These are phyloP conservation scores for Cydia amplana DNA, from an alignment of 1,140 invertebrate genomes.

Conservation along the genomic window DNA sequence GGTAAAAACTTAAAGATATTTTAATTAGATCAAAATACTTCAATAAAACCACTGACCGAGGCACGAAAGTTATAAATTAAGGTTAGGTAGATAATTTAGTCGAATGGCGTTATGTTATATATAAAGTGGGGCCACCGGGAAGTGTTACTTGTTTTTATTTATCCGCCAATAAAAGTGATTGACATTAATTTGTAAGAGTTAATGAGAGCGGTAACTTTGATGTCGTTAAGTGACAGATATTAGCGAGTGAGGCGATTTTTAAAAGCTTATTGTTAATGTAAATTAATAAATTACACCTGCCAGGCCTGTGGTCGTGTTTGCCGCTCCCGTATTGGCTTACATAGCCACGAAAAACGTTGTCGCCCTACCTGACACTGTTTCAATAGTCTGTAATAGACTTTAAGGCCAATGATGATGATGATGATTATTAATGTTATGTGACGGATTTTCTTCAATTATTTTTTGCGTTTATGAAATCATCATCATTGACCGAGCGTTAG, in stretches of 20 bases:
- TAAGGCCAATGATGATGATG: too few relatives aligned
- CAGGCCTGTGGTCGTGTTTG: too few relatives aligned
- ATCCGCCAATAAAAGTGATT: slow-evolving; percentile 72
- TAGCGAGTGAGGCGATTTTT: neutral
- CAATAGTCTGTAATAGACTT: too few relatives aligned
- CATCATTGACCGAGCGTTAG: too few relatives aligned
- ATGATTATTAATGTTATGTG: too few relatives aligned
- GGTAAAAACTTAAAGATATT: slow-evolving; percentile 51
- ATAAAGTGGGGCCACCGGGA: slow-evolving; percentile 41
- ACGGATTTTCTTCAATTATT: too few relatives aligned
- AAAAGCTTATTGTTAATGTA: too few relatives aligned
- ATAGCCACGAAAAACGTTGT: too few relatives aligned
- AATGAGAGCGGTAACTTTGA: slow-evolving; percentile 45
- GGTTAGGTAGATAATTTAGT: slow-evolving; percentile 36
- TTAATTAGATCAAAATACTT: slow-evolving; percentile 71
- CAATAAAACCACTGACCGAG: slow-evolving; percentile 58
- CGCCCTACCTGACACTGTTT: too few relatives aligned
- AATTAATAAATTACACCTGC: too few relatives aligned
- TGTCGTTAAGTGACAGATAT: slow-evolving; percentile 1
- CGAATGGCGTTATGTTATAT: slow-evolving; percentile 38
- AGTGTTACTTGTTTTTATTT: slow-evolving; percentile 68
- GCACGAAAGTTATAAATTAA: slow-evolving; percentile 61
- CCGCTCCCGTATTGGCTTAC: too few relatives aligned
- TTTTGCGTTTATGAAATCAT: too few relatives aligned
- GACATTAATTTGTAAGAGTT: slow-evolving; percentile 65